These are phyloP conservation scores for Anaspis maculata DNA, from an alignment of 2,888 invertebrate species.

Conservation along the genomic window DNA sequence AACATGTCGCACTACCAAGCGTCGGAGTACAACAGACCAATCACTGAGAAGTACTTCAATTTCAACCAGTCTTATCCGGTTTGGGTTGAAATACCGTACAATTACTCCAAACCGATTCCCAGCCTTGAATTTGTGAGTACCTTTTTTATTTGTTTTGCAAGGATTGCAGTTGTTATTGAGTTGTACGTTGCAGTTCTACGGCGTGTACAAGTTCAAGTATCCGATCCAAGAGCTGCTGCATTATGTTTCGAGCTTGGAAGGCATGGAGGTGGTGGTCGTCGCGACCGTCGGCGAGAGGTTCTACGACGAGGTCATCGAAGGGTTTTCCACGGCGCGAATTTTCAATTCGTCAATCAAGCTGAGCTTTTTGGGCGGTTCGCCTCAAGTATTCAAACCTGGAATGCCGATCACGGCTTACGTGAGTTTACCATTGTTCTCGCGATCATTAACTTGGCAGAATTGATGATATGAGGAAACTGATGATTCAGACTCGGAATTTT, in stretches of 20 bases:
- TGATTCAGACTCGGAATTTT: too few relatives aligned
- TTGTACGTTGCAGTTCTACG: constrained; percentile 69
- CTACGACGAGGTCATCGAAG: constrained; percentile 75
- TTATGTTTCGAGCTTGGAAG: constrained; percentile 58
- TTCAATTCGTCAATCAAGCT: constrained; percentile 80
- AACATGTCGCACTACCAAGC: constrained; percentile 21
- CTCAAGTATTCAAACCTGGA: constrained; percentile 91
- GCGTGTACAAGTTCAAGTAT: constrained; percentile 80
- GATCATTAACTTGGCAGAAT: too few relatives aligned
- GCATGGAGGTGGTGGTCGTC: constrained; percentile 73
- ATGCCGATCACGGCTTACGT: constrained; percentile 86
- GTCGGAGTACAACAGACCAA: too few relatives aligned
- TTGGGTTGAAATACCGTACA: constrained; percentile 63
- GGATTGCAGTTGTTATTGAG: too few relatives aligned
- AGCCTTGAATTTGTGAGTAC: constrained; percentile 66
- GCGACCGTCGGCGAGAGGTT: constrained; percentile 85
- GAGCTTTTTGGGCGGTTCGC: constrained; percentile 78
- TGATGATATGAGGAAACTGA: too few relatives aligned
- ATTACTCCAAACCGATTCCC: constrained; percentile 54
- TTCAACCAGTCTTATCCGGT: constrained; percentile 76
- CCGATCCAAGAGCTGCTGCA: constrained; percentile 70
- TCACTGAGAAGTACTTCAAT: constrained; percentile 62
- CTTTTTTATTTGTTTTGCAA: constrained; percentile 21
- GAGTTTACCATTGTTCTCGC: too few relatives aligned
- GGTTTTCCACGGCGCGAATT: constrained; percentile 78